Evolutionary conservation across 2,888 invertebrate genomes (phyloP).

Genomic region (Epistrophe eligans): DNA sequence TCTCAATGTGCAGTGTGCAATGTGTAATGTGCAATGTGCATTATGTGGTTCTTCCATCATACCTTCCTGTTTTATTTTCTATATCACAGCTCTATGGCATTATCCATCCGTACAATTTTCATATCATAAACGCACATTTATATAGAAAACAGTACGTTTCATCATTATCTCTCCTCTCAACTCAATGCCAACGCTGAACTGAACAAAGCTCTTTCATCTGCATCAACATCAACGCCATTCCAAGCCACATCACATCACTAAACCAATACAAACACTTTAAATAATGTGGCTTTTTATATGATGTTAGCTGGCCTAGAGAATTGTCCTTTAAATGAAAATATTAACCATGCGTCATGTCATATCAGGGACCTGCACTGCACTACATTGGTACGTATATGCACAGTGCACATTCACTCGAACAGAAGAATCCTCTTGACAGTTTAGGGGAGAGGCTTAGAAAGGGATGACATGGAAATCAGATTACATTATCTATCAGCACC

Average conservation of each 20-base stretch:
- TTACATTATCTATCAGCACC: constrained; percentile 72
- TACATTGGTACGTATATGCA: background rate
- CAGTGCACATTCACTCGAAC: constrained; percentile 22
- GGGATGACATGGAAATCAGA: constrained; percentile 64
- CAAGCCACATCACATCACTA: constrained; percentile 29
- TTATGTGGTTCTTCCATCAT: constrained; percentile 18
- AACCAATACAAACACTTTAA: constrained; percentile 62
- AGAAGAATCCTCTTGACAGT: constrained; percentile 28
- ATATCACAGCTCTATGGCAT: constrained; percentile 31
- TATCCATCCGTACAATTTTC: constrained; percentile 61
- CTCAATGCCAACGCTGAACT: background rate
- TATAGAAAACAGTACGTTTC: constrained; percentile 55
- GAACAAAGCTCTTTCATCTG: constrained; percentile 6
- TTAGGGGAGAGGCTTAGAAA: background rate
- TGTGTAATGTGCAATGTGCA: constrained; percentile 12
- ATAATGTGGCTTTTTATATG: constrained; percentile 74
- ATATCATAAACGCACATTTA: background rate
- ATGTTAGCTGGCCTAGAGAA: constrained; percentile 54
- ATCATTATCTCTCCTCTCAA: constrained; percentile 47
- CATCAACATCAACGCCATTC: constrained; percentile 52
- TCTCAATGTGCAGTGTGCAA: constrained; percentile 10
- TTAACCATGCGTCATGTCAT: constrained; percentile 69
- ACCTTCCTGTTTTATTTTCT: constrained; percentile 43
- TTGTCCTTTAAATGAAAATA: constrained; percentile 65
- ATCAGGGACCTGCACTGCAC: constrained; percentile 36